Conservation (phyloP, 1,140 invertebrate species). For the Galleria mellonella region DNA sequence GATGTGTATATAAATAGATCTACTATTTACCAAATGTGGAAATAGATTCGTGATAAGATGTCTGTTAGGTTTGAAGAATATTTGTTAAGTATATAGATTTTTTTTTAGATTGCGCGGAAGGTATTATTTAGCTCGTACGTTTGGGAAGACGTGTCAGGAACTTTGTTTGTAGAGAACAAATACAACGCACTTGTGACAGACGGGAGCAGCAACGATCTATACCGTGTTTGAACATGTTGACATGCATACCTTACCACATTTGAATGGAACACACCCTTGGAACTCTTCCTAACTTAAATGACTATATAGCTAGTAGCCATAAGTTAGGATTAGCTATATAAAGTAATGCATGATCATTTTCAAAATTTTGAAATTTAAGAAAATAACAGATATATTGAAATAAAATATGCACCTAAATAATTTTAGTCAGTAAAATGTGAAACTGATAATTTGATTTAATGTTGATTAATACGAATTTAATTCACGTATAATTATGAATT, state of each 20-base stretch:
- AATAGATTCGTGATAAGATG: background rate
- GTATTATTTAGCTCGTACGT: slow-evolving; percentile 31
- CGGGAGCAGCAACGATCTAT: slow-evolving; percentile 33
- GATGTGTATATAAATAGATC: no score
- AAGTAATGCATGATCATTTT: background rate
- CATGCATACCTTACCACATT: slow-evolving; percentile 53
- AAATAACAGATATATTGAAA: no score
- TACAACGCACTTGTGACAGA: slow-evolving; percentile 49
- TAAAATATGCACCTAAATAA: no score
- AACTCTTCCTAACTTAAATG: background rate
- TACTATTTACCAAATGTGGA: no score
- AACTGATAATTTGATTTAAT: no score
- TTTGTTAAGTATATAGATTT: background rate
- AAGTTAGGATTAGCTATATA: slow-evolving; percentile 9
- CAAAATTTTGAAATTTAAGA: no score
- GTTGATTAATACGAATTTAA: no score
- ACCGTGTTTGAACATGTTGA: slow-evolving; percentile 47
- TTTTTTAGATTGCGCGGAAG: background rate
- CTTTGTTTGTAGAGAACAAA: slow-evolving; percentile 53
- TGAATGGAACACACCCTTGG: slow-evolving; percentile 16
- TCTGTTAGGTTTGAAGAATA: no score
- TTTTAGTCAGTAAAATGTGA: no score
- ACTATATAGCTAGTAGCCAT: background rate
- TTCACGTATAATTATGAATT: no score
- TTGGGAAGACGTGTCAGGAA: slow-evolving; percentile 41